A percentile compares a stretch with the other conserved stretches of the same genome.
These are phyloP conservation scores for Sebastes taczanowskii DNA, from an alignment of 2,797 vertebrate genomes.

Conservation along the genomic window DNA sequence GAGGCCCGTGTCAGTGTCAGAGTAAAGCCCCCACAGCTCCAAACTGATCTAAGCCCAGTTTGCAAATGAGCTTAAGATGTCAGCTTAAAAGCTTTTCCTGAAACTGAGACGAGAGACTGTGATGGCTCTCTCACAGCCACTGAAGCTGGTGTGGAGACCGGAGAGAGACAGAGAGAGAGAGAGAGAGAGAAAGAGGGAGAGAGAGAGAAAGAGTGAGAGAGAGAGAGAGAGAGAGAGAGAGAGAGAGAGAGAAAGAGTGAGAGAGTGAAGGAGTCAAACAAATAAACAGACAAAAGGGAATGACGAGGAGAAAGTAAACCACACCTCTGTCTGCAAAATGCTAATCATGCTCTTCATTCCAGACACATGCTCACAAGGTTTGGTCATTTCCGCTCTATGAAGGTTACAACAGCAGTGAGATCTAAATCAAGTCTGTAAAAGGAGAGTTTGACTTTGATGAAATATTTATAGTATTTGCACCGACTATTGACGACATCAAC, in stretches of 20 bases:
- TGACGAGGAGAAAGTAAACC: slow-evolving; percentile 7
- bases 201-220: background rate
- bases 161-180: background rate
- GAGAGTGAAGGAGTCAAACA: slow-evolving; percentile 22
- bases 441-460: background rate
- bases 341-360: slow-evolving; percentile 46
- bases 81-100: slow-evolving; percentile 79
- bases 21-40: slow-evolving; percentile 65
- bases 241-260: background rate
- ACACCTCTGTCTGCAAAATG: slow-evolving; percentile 31
- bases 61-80: slow-evolving; percentile 81
- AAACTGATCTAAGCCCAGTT: slow-evolving; percentile 64
- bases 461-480: background rate
- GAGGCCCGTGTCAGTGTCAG: slow-evolving; percentile 66
- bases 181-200: background rate
- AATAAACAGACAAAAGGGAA: slow-evolving; percentile 17
- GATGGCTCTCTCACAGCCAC: slow-evolving; percentile 57
- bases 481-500: background rate
- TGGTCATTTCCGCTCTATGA: background rate
- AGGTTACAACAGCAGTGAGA: background rate
- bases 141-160: slow-evolving; percentile 33
- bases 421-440: background rate
- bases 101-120: slow-evolving; percentile 68
- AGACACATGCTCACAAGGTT: slow-evolving; percentile 17
- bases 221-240: background rate